Base-by-base conservation (phyloP, 2,113 vertebrate genomes). In the Notarius lentiginosus region DNA sequence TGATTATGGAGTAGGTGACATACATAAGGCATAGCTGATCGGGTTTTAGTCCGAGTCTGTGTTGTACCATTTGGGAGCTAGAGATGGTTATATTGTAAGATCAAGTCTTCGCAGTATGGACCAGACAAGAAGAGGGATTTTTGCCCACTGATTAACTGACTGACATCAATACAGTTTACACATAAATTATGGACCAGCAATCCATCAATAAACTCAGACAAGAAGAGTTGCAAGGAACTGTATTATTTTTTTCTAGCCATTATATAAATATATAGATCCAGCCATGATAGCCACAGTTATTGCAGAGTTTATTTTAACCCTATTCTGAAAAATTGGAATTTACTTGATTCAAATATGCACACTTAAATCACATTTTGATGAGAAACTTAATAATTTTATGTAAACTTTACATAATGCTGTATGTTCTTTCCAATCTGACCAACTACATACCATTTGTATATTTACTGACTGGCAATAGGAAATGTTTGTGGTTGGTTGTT, bases 1-100 rank as follows among this genome's bases (percentile, higher is more conserved):
- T 84, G 17, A 49, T 27, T 27, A 47, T n/a, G 76, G 63, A 86
- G 63, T 77, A 17, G 47, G 61, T 66, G 75, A 80, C 61, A 86
- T 30, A 58, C 76, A 80, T 49, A 68, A 68, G 81, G 27, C 55
- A 41, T 34, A 65, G 24, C 72, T 85, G 72, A 58, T 41, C 24
- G 30, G 51, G 4, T 73, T 82, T 47, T 55, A 30, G 68, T 18
- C 18, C 9, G 22, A 27, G 80, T 63, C 12, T 65, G 34, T 56
- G 66, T 66, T 76, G 53, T 18, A 58, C 17, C 55, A 17, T 80
- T 30, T 41, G 55, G 55, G 77, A 60, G 27, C 27, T 17, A 20
- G 77, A 10, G 27, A 4, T 34, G 77, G 55, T 60, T 76, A 18
- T 34, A 58, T 41, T 60, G 27, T 30, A 20, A 20, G 77, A 60